phyloP scores from a whole-genome alignment of 2,797 vertebrate species.

The Myioborus melanocephalus region DNA sequence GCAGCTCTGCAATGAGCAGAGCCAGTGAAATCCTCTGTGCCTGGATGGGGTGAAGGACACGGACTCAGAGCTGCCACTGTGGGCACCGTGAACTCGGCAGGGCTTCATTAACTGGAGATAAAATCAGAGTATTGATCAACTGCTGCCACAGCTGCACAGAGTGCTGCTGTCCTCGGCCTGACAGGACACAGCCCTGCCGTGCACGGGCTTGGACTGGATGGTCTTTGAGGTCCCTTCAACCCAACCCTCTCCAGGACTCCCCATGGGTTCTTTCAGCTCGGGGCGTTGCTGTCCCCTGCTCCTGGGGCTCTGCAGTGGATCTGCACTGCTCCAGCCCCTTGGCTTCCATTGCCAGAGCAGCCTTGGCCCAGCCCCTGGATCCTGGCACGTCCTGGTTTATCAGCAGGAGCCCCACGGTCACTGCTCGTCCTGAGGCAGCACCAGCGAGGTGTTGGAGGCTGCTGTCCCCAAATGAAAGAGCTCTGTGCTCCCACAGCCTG shows the following conservation, averaged over 20 bases:
- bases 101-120: background rate
- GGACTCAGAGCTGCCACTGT: background rate
- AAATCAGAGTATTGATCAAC: background rate
- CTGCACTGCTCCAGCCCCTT: background rate
- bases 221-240: background rate
- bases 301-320: background rate
- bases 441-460: background rate
- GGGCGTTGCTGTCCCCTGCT: background rate
- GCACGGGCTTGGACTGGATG: background rate
- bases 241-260: background rate
- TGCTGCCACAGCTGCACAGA: background rate
- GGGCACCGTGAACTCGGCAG: background rate
- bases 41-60: background rate
- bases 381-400: fast-evolving
- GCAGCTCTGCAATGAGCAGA: background rate
- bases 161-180: background rate
- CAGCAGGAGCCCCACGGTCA: background rate
- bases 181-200: background rate
- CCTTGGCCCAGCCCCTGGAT: background rate
- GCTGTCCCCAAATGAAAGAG: background rate
- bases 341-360: background rate
- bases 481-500: background rate
- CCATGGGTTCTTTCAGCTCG: fast-evolving
- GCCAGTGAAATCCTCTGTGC: background rate
- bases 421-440: background rate